Percentiles rank a stretch among this genome's conserved stretches.
These are phyloP conservation scores for Podilymbus podiceps DNA, from an alignment of 2,113 vertebrate species.

Conservation along the genomic window DNA sequence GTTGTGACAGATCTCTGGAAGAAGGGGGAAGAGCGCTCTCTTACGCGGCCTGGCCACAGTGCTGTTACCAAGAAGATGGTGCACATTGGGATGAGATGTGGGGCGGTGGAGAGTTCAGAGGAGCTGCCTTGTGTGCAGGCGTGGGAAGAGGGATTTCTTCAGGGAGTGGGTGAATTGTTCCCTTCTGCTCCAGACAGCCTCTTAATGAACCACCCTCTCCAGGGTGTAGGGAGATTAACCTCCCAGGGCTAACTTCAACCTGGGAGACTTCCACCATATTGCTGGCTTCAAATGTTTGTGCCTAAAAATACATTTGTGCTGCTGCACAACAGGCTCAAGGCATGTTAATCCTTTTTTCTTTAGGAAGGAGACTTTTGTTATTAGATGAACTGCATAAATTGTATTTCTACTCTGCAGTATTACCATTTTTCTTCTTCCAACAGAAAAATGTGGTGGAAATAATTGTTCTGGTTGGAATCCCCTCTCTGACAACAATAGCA, in stretches of 20 bases:
- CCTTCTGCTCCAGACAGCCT: slow-evolving; percentile 1
- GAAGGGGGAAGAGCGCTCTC: neutral
- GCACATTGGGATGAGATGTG: fast-evolving
- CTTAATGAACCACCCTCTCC: slow-evolving; percentile 30
- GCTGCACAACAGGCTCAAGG: neutral
- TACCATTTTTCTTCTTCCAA: neutral
- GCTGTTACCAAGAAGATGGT: neutral
- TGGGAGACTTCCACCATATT: slow-evolving; percentile 16
- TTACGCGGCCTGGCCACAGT: neutral
- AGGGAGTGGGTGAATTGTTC: slow-evolving; percentile 18
- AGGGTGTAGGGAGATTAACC: neutral
- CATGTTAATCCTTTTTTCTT: neutral
- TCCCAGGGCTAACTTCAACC: neutral
- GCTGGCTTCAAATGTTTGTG: neutral
- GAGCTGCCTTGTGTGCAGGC: neutral
- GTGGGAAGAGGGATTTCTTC: slow-evolving; percentile 23
- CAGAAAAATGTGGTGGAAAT: neutral
- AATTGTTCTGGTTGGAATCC: slow-evolving; percentile 45
- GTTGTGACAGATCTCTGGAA: neutral
- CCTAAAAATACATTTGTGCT: neutral
- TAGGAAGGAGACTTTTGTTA: neutral
- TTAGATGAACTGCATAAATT: neutral
- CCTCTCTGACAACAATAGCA: slow-evolving; percentile 47
- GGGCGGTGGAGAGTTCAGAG: neutral
- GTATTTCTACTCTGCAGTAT: neutral